phyloP scores from a whole-genome alignment of 2,797 vertebrate genomes.

The Lophius americanus region DNA sequence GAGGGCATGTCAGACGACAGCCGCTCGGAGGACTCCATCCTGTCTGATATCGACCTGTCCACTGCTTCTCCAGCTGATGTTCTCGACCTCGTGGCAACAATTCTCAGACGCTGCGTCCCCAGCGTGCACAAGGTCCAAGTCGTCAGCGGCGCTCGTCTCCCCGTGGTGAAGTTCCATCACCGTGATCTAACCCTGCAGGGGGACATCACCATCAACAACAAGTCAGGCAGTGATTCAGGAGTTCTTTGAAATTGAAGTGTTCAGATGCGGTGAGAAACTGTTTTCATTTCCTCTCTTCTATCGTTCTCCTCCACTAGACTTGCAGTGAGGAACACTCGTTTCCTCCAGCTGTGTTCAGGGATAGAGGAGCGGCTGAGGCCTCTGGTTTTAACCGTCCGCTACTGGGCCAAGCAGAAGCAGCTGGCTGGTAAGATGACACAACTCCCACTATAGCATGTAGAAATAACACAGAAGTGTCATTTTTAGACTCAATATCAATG shows the following conservation, averaged over 20 bases:
- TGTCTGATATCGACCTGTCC: slow-evolving; percentile 84
- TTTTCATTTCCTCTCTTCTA: not conserved
- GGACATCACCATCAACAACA: slow-evolving; percentile 92
- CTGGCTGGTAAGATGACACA: slow-evolving; percentile 83
- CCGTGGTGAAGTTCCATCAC: slow-evolving; percentile 92
- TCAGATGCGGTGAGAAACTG: not conserved
- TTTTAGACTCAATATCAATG: not conserved
- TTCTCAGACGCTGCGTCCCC: slow-evolving; percentile 90
- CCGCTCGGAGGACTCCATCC: slow-evolving; percentile 85
- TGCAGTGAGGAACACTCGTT: slow-evolving; percentile 90
- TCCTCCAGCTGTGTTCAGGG: slow-evolving; percentile 88
- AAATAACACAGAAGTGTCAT: too few species aligned
- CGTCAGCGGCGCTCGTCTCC: slow-evolving; percentile 87
- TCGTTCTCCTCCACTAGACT: slow-evolving; percentile 74
- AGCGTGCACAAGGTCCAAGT: slow-evolving; percentile 89
- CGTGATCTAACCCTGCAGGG: slow-evolving; percentile 88
- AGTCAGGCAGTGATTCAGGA: slow-evolving; percentile 61
- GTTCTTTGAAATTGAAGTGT: not conserved
- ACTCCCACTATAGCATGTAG: not conserved
- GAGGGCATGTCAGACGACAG: slow-evolving; percentile 75
- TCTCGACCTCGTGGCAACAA: slow-evolving; percentile 86
- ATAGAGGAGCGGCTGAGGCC: slow-evolving; percentile 87
- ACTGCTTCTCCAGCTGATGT: slow-evolving; percentile 74
- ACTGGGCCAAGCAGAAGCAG: slow-evolving; percentile 91
- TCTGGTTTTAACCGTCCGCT: slow-evolving; percentile 86